A percentile compares a stretch with the other conserved stretches of the same genome.
These are phyloP conservation scores for Clarias magur DNA, from an alignment of 2,113 vertebrate genomes.

Conservation along the genomic window DNA sequence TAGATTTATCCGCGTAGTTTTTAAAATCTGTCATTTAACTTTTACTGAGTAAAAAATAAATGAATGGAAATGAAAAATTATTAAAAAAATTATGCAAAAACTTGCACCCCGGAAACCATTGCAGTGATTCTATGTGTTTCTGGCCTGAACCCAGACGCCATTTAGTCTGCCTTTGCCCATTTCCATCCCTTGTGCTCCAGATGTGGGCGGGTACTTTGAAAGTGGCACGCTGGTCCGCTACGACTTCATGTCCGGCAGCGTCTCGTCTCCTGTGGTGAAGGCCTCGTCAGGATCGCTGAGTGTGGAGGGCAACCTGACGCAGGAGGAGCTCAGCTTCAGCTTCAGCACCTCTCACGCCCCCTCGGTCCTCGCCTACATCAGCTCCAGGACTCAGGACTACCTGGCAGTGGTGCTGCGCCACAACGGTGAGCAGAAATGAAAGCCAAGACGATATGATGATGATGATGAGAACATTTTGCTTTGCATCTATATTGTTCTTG, in stretches of 20 bases:
- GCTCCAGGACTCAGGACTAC: slow-evolving; percentile 88
- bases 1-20: too few relatives aligned
- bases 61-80: too few relatives aligned
- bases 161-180: background rate
- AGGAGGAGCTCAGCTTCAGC: slow-evolving; percentile 87
- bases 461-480: background rate
- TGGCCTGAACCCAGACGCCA: background rate
- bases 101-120: too few relatives aligned
- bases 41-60: too few relatives aligned
- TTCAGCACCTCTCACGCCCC: slow-evolving; percentile 92
- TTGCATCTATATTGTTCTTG: background rate
- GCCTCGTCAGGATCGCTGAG: slow-evolving; percentile 24
- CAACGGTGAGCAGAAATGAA: slow-evolving; percentile 63
- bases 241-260: slow-evolving; percentile 77
- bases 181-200: slow-evolving; percentile 60
- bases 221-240: slow-evolving; percentile 91
- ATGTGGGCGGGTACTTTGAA: slow-evolving; percentile 96
- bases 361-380: slow-evolving; percentile 89
- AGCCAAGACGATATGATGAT: background rate
- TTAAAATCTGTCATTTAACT: too few relatives aligned
- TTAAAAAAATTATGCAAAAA: too few relatives aligned
- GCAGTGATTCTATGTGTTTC: too few relatives aligned
- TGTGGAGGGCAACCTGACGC: slow-evolving; percentile 69
- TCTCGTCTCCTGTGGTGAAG: slow-evolving; percentile 56
- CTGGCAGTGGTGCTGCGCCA: slow-evolving; percentile 87